Base-by-base conservation (phyloP, 1,140 invertebrate species). In the Mercenaria mercenaria region DNA sequence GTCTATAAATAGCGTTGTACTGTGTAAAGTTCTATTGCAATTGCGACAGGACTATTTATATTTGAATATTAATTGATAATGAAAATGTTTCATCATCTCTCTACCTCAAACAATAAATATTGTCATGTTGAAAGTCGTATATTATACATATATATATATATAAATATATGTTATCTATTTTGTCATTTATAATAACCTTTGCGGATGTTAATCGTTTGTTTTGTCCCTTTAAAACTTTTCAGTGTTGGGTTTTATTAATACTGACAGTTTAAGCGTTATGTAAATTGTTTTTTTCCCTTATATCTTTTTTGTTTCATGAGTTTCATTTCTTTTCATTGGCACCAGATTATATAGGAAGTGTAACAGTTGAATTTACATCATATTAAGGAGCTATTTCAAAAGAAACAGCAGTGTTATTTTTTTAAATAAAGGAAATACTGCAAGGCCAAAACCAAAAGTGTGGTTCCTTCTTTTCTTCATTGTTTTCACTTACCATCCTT, bases 111-210 rank as follows among this genome's bases (percentile, higher is more conserved):
- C 43, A 47, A 41, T 72, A 41, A 39, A 39, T 72, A 72, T 72
- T 72, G 67, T 72, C 67, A 39, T 72, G 67, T 72, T 72, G 67
- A 72, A 72, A 72, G 59, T 72, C 18, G 67, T 72, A 72, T 72
- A 72, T 29, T 64, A 59, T 67, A 67, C 18, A 72, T 72, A 72
- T 72, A n/a, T n/a, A n/a, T n/a, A n/a, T 72, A 72, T 39, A 72
- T 72, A 64, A 64, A 64, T 64, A 72, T 72, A 72, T 72, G n/a
- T 67, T 67, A 67, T 34, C 13, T 67, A 72, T 72, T 72, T 72
- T 72, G 37, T 72, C 34, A 39, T 26, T 72, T 39, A 23, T 37
- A 72, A 29, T 29, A 10, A 26, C 59, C 34, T 39, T 72, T 23
- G 3, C 2, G 67, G 67, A 72, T 72, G 67, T 72, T 72, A 39